phyloP scores from a whole-genome alignment of 92 coral and sea anemone species.

The Porites evermanni region DNA sequence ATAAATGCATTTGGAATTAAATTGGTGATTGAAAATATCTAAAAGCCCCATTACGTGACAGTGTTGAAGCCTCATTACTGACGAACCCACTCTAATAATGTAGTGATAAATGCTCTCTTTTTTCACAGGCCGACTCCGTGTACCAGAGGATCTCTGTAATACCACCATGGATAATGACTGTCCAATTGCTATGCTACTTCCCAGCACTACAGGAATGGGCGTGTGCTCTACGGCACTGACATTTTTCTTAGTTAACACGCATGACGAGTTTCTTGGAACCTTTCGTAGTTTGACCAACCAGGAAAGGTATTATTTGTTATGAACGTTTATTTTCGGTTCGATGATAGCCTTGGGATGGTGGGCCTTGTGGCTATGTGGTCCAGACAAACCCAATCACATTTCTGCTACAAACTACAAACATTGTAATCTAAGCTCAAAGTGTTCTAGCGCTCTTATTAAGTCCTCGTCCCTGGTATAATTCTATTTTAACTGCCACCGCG shows the following conservation, averaged over 20 bases:
- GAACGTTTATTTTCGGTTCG: neutral
- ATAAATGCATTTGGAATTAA: no score
- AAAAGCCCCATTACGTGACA: neutral
- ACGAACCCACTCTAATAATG: neutral
- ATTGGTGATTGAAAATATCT: no score
- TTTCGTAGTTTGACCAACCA: conserved; percentile 49
- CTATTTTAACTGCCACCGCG: no score
- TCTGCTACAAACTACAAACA: neutral
- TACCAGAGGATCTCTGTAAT: conserved; percentile 58
- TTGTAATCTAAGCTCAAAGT: no score
- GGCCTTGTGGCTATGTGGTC: neutral
- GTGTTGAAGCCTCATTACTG: neutral
- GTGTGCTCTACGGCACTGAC: conserved; percentile 71
- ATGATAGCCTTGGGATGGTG: neutral
- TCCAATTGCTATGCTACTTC: conserved; percentile 82
- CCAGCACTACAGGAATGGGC: conserved; percentile 74
- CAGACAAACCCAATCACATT: neutral
- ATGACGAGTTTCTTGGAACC: conserved; percentile 75
- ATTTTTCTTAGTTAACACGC: conserved; percentile 62
- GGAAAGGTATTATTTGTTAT: conserved; percentile 7
- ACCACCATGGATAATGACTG: conserved; percentile 54
- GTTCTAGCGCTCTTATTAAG: no score
- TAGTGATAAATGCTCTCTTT: neutral
- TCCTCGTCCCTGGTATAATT: no score
- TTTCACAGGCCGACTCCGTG: conserved; percentile 56